Evolutionary conservation across 2,888 invertebrate species (phyloP).

Genomic region (Chymomyza fuscimana): DNA sequence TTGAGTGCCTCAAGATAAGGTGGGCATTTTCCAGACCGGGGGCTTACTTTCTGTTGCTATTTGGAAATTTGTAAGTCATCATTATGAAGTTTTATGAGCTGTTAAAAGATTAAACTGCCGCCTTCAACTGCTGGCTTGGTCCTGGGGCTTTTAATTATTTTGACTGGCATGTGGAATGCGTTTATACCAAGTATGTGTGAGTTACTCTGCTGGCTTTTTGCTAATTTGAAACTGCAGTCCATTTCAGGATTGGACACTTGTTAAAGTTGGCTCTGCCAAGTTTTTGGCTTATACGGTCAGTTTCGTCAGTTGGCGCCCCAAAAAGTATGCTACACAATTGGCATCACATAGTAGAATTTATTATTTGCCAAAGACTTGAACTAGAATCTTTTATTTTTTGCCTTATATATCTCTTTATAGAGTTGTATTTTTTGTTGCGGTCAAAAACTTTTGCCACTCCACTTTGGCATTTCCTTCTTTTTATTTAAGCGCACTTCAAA

Average conservation of each 20-base stretch:
- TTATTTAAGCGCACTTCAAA: slow-evolving; percentile 25
- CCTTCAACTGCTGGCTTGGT: neutral
- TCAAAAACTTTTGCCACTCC: slow-evolving; percentile 40
- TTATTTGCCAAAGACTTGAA: slow-evolving; percentile 57
- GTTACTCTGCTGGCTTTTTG: neutral
- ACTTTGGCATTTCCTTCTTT: slow-evolving; percentile 1
- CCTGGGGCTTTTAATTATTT: slow-evolving; percentile 3
- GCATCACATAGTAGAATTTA: slow-evolving; percentile 36
- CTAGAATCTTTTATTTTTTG: slow-evolving; percentile 23
- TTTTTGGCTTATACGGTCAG: slow-evolving; percentile 12
- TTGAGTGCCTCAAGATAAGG: neutral
- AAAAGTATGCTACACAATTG: slow-evolving; percentile 34
- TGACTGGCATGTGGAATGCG: neutral
- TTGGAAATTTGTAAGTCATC: slow-evolving; percentile 40
- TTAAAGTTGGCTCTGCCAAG: neutral
- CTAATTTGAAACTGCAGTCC: slow-evolving; percentile 45
- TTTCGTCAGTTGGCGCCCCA: slow-evolving; percentile 11
- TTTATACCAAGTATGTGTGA: neutral
- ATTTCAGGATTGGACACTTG: neutral
- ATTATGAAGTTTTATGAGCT: slow-evolving; percentile 29
- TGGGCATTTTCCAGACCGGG: neutral
- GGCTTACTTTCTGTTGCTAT: no score
- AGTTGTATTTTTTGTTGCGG: slow-evolving; percentile 23
- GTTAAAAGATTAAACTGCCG: slow-evolving; percentile 39
- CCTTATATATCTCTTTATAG: slow-evolving; percentile 22